Evolutionary conservation across 2,113 vertebrate genomes (phyloP).

Genomic region (Emydocephalus ijimae): DNA sequence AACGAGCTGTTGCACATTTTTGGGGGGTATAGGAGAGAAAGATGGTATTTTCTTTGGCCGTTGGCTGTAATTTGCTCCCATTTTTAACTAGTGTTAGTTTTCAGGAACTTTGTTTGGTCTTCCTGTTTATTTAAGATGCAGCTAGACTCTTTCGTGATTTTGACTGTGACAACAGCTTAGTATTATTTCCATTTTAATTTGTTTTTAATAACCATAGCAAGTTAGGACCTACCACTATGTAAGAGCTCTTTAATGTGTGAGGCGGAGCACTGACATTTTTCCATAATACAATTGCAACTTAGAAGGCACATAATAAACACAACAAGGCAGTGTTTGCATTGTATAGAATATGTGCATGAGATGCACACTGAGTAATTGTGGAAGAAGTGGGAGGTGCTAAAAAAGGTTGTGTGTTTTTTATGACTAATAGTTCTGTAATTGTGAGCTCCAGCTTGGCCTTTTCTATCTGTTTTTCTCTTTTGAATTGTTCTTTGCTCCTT

Average conservation of each 20-base stretch:
- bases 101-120: background rate
- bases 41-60: background rate
- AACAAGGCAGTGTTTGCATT: background rate
- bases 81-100: conserved; percentile 14
- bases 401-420: background rate
- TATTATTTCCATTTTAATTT: background rate
- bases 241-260: background rate
- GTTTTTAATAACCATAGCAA: background rate
- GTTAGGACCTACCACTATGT: background rate
- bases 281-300: background rate
- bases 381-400: background rate
- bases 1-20: background rate
- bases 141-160: background rate
- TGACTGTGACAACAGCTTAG: background rate
- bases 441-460: background rate
- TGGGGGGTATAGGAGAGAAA: background rate
- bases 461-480: background rate
- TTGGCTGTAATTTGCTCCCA: background rate
- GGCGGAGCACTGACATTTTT: background rate
- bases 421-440: background rate
- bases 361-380: background rate
- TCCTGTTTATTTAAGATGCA: conserved; percentile 1
- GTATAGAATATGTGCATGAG: background rate
- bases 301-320: background rate
- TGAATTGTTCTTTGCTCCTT: background rate